A percentile compares a stretch with the other conserved stretches of the same genome.
Conservation (phyloP, 2,113 vertebrate genomes). For the Scomber japonicus region DNA sequence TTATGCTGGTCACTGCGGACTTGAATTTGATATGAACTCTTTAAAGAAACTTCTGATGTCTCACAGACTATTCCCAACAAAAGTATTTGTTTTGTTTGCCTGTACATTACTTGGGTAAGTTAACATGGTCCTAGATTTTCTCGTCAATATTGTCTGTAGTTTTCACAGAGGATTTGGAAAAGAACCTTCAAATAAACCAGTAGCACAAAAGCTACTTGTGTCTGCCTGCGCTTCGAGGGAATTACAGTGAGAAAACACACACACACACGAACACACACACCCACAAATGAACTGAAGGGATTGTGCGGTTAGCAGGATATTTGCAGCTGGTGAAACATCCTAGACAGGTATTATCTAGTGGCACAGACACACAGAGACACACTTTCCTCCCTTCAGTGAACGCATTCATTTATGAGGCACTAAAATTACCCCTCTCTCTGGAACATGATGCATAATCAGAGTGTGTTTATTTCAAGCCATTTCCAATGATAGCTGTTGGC, state of each 20-base stretch:
- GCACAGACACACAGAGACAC: conserved; percentile 17
- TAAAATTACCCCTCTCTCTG: neutral
- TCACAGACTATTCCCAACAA: no score
- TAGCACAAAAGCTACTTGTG: no score
- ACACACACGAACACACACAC: conserved; percentile 7
- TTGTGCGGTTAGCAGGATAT: conserved; percentile 18
- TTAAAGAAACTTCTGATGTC: no score
- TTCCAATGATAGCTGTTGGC: neutral
- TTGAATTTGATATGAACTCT: no score
- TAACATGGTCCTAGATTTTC: no score
- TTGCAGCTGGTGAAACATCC: conserved; percentile 33
- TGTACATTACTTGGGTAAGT: no score
- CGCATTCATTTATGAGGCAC: conserved; percentile 24
- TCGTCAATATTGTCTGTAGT: no score
- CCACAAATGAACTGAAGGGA: neutral
- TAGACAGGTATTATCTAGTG: conserved; percentile 42
- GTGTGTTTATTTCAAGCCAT: neutral
- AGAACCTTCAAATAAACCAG: no score
- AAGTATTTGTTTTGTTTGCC: no score
- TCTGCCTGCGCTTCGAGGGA: no score
- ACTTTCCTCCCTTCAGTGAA: conserved; percentile 21
- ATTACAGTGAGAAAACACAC: conserved; percentile 9
- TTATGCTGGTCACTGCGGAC: no score
- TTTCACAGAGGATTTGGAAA: no score
- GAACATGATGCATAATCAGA: neutral